Conservation (phyloP, 2,888 invertebrate species). For the Drosophila pegasa region DNA sequence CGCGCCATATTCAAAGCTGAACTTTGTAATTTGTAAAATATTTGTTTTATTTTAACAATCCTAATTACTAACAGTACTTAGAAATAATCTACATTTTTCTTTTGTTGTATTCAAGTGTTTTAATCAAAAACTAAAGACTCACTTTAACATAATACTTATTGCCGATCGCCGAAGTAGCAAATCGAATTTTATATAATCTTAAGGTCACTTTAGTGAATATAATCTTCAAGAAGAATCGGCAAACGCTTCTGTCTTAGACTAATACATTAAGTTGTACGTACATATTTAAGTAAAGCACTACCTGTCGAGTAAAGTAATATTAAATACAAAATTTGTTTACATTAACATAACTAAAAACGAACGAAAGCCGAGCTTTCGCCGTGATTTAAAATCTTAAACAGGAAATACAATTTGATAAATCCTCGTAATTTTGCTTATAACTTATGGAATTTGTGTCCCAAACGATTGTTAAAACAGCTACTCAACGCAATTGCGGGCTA, state of each 20-base stretch:
- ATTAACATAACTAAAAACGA: constrained; percentile 22
- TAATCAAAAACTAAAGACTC: constrained; percentile 15
- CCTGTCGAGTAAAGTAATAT: constrained; percentile 11
- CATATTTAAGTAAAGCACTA: constrained; percentile 3
- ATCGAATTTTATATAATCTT: constrained; percentile 23
- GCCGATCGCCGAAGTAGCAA: constrained; percentile 7
- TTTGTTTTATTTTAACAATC: constrained; percentile 1
- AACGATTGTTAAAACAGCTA: constrained; percentile 21
- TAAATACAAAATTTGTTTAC: constrained; percentile 25
- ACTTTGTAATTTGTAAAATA: background rate
- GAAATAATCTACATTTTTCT: constrained; percentile 7
- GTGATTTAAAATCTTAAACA: constrained; percentile 10
- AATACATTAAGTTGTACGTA: constrained; percentile 27
- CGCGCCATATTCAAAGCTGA: background rate
- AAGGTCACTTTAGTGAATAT: constrained; percentile 58
- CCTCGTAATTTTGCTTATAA: constrained; percentile 43
- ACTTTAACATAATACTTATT: constrained; percentile 32
- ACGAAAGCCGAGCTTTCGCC: constrained; percentile 53
- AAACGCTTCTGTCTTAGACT: constrained; percentile 6
- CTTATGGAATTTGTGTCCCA: constrained; percentile 67
- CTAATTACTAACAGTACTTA: constrained; percentile 1
- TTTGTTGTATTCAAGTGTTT: constrained; percentile 3
- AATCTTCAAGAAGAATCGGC: constrained; percentile 30
- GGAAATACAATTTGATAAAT: constrained; percentile 17
- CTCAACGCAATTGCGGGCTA: constrained; percentile 39